A percentile compares a stretch with the other conserved stretches of the same genome.
phyloP scores from a whole-genome alignment of 2,888 invertebrate species.

The Ferdinandea cuprea region DNA sequence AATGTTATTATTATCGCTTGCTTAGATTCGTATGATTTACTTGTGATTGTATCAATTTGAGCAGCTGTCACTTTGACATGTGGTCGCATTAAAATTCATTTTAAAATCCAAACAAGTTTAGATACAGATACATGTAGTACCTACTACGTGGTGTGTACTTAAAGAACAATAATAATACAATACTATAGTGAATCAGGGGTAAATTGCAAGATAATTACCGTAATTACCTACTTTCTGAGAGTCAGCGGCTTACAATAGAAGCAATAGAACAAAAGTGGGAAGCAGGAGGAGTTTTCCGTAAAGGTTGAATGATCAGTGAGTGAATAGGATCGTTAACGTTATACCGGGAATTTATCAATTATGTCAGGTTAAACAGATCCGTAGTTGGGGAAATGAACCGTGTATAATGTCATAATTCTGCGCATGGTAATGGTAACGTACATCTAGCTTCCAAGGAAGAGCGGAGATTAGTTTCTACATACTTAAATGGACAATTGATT shows the following conservation, averaged over 20 bases:
- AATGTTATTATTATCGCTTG: constrained; percentile 13
- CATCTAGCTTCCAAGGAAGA: not conserved
- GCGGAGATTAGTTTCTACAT: too few species aligned
- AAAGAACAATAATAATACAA: constrained; percentile 32
- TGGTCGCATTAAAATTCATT: constrained; percentile 56
- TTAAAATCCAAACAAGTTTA: constrained; percentile 23
- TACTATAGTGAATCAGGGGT: constrained; percentile 51
- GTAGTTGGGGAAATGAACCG: constrained; percentile 20
- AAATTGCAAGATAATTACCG: constrained; percentile 52
- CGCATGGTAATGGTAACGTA: not conserved
- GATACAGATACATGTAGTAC: not conserved
- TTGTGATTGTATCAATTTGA: constrained; percentile 52
- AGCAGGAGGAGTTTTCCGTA: constrained; percentile 18
- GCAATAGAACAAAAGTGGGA: not conserved
- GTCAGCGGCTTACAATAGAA: not conserved
- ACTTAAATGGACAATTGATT: too few species aligned
- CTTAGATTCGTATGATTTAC: constrained; percentile 36
- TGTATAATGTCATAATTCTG: constrained; percentile 24
- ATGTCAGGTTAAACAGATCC: constrained; percentile 39
- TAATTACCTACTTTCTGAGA: constrained; percentile 53
- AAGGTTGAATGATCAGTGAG: constrained; percentile 41
- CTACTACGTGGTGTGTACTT: constrained; percentile 1
- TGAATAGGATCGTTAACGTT: constrained; percentile 6
- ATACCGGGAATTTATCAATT: constrained; percentile 43
- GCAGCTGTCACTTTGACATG: constrained; percentile 56